Evolutionary conservation across 2,797 vertebrate species (phyloP), one percentile per base, ranked within the genome.

Genomic region (Oceanodroma leucorhoa): DNA sequence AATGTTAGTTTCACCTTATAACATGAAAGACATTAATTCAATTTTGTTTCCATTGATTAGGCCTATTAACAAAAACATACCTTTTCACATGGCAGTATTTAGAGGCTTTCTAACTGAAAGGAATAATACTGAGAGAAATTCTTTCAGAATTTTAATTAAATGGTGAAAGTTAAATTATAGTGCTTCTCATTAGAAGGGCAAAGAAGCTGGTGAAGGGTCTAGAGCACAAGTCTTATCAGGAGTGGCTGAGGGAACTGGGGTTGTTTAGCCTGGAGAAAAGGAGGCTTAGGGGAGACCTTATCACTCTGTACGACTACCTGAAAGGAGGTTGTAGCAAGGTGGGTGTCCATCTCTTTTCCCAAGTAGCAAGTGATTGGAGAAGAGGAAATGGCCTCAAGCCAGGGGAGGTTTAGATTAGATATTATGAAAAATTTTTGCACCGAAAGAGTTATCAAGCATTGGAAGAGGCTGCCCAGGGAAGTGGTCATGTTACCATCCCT

Each of bases 291-390:
- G 11, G 24, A 24, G 29, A 70, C 8, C 8, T 69, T 32, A 27
- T 36, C 1, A 0, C 19, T 36, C 5, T 21, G 45, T 43, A 2
- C 36, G 46, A 5, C 7, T 19, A 2, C 23, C 19, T 69, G 41
- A 72, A 58, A 54, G 27, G 16, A 24, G 20, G 10, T 0, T 64
- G 40, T 19, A 19, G 32, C 0, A 0, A 36, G 23, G 11, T 54
- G 5, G 10, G 7, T 1, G 6, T 14, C 0, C 0, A 10, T 18
- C 32, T 48, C 34, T 58, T 61, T 4, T 64, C 18, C 5, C 7
- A 5, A 11, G 18, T 27, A 26, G 11, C 17, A 27, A 51, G 9
- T 0, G 0, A 26, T 10, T 53, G 3, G 4, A 43, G 6, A 12
- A 67, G 38, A 72, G 30, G 23, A 43, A 88, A 71, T 2, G 1